phyloP scores from a whole-genome alignment of 1,140 invertebrate genomes.

The Caenorhabditis tropicalis region DNA sequence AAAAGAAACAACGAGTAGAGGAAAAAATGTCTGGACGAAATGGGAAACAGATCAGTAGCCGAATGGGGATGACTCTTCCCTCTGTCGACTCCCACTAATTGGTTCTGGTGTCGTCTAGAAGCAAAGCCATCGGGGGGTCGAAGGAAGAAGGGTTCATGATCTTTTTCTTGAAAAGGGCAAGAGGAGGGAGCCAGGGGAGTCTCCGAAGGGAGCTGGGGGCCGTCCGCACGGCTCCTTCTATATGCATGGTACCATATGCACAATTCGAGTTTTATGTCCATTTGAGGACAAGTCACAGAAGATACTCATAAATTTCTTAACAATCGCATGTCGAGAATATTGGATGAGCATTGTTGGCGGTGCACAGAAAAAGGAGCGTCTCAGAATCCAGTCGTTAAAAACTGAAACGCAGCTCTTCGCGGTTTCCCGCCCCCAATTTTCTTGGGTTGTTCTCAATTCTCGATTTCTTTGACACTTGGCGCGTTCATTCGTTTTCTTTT shows the following conservation, averaged over 20 bases:
- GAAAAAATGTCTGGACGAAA: conserved; percentile 27
- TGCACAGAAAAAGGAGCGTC: neutral
- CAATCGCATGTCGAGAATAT: conserved; percentile 42
- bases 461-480: neutral
- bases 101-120: conserved; percentile 2
- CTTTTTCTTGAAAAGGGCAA: conserved; percentile 26
- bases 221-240: conserved; percentile 28
- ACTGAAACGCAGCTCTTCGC: neutral
- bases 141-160: neutral
- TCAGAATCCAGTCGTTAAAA: neutral
- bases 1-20: neutral
- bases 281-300: conserved; percentile 42
- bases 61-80: neutral
- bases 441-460: neutral
- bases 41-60: conserved; percentile 23
- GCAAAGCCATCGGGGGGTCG: neutral
- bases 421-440: neutral
- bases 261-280: conserved; percentile 45
- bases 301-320: conserved; percentile 45
- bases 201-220: neutral
- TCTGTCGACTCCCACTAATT: conserved; percentile 31
- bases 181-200: neutral
- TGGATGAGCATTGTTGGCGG: conserved; percentile 32
- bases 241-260: conserved; percentile 44
- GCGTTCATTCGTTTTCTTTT: too few relatives aligned